phyloP scores from a whole-genome alignment of 2,113 vertebrate genomes.

The Mastomys natalensis region DNA sequence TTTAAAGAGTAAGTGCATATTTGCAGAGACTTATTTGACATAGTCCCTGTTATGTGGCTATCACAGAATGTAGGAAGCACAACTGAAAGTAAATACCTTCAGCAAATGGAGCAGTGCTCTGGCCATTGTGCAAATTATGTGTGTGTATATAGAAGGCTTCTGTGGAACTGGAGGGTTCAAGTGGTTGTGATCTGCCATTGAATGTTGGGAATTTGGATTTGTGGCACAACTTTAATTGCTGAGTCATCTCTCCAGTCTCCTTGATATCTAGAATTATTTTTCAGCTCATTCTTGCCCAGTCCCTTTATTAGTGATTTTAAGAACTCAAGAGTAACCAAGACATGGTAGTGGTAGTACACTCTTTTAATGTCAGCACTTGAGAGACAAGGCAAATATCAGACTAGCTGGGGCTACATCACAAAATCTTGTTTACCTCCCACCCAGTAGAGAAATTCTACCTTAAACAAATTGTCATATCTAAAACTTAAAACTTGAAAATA shows the following conservation, averaged over 20 bases:
- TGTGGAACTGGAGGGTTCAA: neutral
- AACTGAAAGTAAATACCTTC: neutral
- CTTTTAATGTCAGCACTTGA: neutral
- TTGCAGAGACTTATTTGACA: neutral
- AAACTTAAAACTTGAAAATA: constrained; percentile 3
- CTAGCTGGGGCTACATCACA: neutral
- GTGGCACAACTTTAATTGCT: neutral
- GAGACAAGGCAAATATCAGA: neutral
- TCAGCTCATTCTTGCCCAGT: neutral
- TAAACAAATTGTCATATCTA: neutral
- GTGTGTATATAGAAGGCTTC: neutral
- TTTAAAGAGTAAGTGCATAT: neutral
- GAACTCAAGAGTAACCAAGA: neutral
- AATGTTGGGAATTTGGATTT: neutral
- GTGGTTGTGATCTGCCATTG: neutral
- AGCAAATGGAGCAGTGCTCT: neutral
- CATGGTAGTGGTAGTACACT: neutral
- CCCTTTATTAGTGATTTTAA: neutral
- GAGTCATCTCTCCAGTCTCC: neutral
- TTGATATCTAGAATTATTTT: neutral
- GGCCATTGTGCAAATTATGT: neutral
- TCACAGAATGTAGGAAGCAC: neutral
- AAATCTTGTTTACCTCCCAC: neutral
- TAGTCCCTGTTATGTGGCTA: neutral
- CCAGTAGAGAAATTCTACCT: neutral